Evolutionary conservation across 2,797 vertebrate genomes (phyloP).

Genomic region (Phoxinus dragarum): DNA sequence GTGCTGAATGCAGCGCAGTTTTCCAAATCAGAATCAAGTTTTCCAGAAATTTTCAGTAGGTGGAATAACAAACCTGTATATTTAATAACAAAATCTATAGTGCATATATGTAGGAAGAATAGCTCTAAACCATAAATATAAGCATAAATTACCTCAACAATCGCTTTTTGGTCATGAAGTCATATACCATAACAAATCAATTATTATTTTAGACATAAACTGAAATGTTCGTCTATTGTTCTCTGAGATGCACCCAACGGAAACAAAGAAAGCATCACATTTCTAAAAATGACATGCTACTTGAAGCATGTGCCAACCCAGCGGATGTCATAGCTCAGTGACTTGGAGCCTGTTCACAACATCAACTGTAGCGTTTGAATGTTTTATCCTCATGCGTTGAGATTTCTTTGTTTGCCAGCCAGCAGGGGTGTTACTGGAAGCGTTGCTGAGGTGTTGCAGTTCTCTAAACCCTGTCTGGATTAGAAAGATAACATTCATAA

Average conservation of each 20-base stretch:
- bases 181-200: neutral
- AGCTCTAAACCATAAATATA: neutral
- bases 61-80: neutral
- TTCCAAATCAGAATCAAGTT: neutral
- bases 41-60: neutral
- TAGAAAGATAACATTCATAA: constrained; percentile 55
- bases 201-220: neutral
- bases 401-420: constrained; percentile 43
- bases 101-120: neutral
- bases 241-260: neutral
- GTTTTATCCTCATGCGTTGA: constrained; percentile 42
- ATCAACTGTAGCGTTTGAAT: constrained; percentile 44
- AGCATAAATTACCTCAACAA: neutral
- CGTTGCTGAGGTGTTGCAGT: constrained; percentile 34
- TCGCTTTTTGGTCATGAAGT: neutral
- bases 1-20: neutral
- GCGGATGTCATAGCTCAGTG: constrained; percentile 50
- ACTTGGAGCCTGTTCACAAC: constrained; percentile 37
- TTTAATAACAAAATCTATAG: neutral
- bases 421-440: constrained; percentile 33
- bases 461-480: constrained; percentile 54
- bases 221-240: neutral
- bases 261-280: constrained; percentile 26
- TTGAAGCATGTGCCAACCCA: constrained; percentile 15
- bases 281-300: constrained; percentile 34